Percentiles rank a stretch among this genome's conserved stretches.
Conservation (phyloP, 2,113 vertebrate species). For the Centropristis striata region DNA sequence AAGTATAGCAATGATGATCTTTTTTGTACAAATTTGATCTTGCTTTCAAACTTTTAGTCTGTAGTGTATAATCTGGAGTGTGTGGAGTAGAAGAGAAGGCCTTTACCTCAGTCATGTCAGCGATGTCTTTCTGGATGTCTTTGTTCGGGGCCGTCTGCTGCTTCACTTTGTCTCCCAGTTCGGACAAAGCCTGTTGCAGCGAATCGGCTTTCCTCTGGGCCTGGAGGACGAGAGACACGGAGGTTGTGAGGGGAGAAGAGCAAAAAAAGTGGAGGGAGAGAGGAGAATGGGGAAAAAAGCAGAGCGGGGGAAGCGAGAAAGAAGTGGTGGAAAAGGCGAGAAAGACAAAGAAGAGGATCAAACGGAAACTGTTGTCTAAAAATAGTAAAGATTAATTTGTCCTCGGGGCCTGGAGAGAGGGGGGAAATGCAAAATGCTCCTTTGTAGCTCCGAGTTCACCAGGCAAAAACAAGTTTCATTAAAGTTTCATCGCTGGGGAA, state of each 20-base stretch:
- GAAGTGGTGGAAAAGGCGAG: not conserved
- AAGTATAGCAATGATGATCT: too few species aligned
- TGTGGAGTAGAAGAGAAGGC: not conserved
- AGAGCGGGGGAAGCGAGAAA: not conserved
- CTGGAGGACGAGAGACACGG: slow-evolving; percentile 72
- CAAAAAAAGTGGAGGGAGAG: not conserved
- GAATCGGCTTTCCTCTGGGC: slow-evolving; percentile 93
- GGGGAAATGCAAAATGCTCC: slow-evolving; percentile 2
- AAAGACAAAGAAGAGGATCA: slow-evolving; percentile 25
- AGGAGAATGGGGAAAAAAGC: not conserved
- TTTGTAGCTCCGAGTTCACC: slow-evolving; percentile 10
- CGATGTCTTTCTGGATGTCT: slow-evolving; percentile 95
- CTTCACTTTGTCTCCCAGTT: slow-evolving; percentile 91
- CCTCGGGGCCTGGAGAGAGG: slow-evolving; percentile 9
- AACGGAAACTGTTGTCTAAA: slow-evolving; percentile 43
- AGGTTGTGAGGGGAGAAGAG: not conserved
- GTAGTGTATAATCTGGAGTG: too few species aligned
- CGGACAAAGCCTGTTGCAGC: slow-evolving; percentile 85
- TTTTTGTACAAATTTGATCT: too few species aligned
- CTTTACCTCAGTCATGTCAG: slow-evolving; percentile 93
- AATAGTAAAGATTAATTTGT: slow-evolving; percentile 40
- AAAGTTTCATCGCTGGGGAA: slow-evolving; percentile 19
- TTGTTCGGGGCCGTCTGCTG: slow-evolving; percentile 93
- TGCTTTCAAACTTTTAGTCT: too few species aligned
- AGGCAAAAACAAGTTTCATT: slow-evolving; percentile 33